Evolutionary conservation across 2,888 invertebrate genomes (phyloP), one percentile per base, ranked within the genome.

Genomic region (Ennomos erosarius): DNA sequence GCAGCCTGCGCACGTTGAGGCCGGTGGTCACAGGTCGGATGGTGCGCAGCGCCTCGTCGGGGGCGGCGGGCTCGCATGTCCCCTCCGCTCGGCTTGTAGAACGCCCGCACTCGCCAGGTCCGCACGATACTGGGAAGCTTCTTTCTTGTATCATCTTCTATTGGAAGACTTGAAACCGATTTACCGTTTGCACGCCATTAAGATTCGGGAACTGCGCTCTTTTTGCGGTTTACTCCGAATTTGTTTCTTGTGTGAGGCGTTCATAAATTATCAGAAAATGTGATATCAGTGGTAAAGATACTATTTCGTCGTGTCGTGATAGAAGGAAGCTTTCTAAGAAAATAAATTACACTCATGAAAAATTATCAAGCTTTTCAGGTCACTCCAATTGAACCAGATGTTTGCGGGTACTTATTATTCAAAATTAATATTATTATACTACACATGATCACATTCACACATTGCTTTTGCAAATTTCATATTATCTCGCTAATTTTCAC

Each of bases 31-130:
- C 85, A 86, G 88, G 88, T 90, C 90, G 92, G 88, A 90, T 92
- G 88, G 90, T 91, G 84, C 90, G 92, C 81, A 90, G 91, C 85
- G 91, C 87, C 78, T 91, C 92, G 61, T 90, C 88, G 81, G 88
- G 89, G 75, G 90, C 90, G 79, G 85, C 86, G 74, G 76, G 76
- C 73, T 59, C 87, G 87, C 90, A 84, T 86, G 84, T 84, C 80
- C 83, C 81, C 74, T 76, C 78, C 79, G 78, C 83, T 68, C 81
- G 71, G 82, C 84, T 81, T 80, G 77, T 84, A 85, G 82, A 78
- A 73, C 82, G 82, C 76, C 76, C 81, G 81, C 85, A 81, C 87
- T 74, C 79, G 74, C 78, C 85, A 68, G 68, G 71, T 69, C 68
- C 59, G 69, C 71, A 71, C 67, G 35, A 50, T 40, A 39, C 38